phyloP scores from a whole-genome alignment of 2,113 vertebrate species.

The Amphiprion percula region DNA sequence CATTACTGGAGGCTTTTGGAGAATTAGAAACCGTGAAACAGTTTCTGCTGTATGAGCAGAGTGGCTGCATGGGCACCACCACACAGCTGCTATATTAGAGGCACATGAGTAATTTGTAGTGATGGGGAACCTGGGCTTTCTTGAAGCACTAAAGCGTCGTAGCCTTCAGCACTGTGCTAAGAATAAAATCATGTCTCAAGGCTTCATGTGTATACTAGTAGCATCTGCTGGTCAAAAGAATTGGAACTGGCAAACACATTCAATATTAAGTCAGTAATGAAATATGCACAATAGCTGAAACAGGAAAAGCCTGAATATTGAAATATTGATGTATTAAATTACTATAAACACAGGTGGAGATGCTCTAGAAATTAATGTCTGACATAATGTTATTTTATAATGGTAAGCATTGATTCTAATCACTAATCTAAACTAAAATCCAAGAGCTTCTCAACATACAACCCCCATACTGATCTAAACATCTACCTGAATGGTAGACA shows the following conservation, averaged over 20 bases:
- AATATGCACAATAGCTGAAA: background rate
- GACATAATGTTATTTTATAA: no score
- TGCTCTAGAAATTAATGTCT: no score
- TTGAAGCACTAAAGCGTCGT: slow-evolving; percentile 24
- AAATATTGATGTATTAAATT: background rate
- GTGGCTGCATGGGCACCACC: slow-evolving; percentile 27
- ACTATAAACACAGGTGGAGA: background rate
- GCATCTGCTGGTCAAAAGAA: slow-evolving; percentile 9
- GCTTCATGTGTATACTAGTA: slow-evolving; percentile 4
- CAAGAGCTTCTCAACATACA: no score
- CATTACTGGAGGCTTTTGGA: slow-evolving; percentile 46
- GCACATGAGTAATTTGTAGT: slow-evolving; percentile 35
- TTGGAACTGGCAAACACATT: background rate
- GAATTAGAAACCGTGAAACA: slow-evolving; percentile 54
- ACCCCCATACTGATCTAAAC: no score
- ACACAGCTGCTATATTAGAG: slow-evolving; percentile 40
- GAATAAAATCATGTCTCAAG: slow-evolving; percentile 16
- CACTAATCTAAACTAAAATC: no score
- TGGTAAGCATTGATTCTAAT: no score
- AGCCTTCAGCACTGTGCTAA: slow-evolving; percentile 10
- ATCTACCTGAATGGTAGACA: no score
- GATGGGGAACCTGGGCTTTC: slow-evolving; percentile 40
- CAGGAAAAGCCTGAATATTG: background rate
- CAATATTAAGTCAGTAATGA: background rate
- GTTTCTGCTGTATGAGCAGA: slow-evolving; percentile 51